Conservation (phyloP, 1,140 invertebrate species). For the Doryteuthis pealeii region DNA sequence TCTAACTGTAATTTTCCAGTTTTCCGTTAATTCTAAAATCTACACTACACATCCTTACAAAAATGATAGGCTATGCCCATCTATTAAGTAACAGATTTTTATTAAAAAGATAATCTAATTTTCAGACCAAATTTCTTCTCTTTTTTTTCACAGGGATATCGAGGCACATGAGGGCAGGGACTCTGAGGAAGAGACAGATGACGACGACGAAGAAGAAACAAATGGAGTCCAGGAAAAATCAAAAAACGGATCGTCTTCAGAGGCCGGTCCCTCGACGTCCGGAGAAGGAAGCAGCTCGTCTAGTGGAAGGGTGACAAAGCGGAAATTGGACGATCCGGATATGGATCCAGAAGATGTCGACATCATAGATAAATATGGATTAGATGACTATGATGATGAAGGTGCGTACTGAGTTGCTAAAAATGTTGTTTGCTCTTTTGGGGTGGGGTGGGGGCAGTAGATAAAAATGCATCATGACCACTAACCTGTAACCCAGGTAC, state of each 20-base stretch:
- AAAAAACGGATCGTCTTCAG: constrained; percentile 58
- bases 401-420: constrained; percentile 49
- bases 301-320: background rate
- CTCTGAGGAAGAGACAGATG: constrained; percentile 3
- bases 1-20: no score
- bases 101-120: background rate
- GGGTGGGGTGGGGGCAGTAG: no score
- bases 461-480: no score
- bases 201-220: constrained; percentile 21
- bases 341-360: constrained; percentile 45
- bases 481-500: no score
- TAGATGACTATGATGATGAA: constrained; percentile 71
- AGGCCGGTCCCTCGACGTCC: background rate
- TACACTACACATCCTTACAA: no score
- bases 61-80: no score
- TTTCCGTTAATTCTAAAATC: no score
- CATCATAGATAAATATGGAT: constrained; percentile 53
- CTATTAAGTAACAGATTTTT: background rate
- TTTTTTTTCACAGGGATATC: constrained; percentile 13
- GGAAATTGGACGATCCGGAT: constrained; percentile 47
- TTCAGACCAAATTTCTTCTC: background rate
- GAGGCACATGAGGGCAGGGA: constrained; percentile 18
- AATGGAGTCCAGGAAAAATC: constrained; percentile 55
- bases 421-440: background rate
- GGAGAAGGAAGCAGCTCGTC: background rate